Evolutionary conservation across 2,113 vertebrate genomes (phyloP), one percentile per base, ranked within the genome.

Genomic region (Bufo gargarizans): DNA sequence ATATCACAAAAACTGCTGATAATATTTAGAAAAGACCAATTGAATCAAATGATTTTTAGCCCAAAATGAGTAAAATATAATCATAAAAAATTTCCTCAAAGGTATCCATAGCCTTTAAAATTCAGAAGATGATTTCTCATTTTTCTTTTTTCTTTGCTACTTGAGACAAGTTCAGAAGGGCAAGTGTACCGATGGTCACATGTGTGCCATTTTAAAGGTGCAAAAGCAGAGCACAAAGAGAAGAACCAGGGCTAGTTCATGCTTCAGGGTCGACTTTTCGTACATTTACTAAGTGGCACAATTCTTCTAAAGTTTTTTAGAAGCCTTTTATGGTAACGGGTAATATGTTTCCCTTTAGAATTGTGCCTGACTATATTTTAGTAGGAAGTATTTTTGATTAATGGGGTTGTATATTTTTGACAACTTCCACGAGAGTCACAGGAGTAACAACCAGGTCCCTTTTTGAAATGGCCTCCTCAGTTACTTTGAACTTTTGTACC

Each of bases 331-430:
- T 76, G 72, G 17, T 76, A 76, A 76, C 72, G 72, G 72, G 47
- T 76, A 76, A 76, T 72, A 45, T 50, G 72, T 76, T 76, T 76
- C 47, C 72, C 47, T 17, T 76, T 17, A 20, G 72, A 76, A 76
- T 76, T 76, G 72, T 76, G 72, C 72, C 72, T 76, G 47, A 50
- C 45, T 76, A 50, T 76, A 76, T 76, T 76, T 76, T 76, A 76
- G 72, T 76, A 76, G 72, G 47, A 76, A 49, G 72, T 76, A 76
- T 50, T 76, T 76, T 50, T 19, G 47, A 76, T 49, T 76, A 50
- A 50, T 50, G 72, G 72, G 69, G 47, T 49, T 49, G 16, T 76
- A 50, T 76, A 76, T 76, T 20, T 76, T 76, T 76, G 8, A 76
- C 45, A 7, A 8, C 72, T 76, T 76, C 47, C 47, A 20, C 72